Conservation (phyloP, 2,888 invertebrate species). For the Heliconius erato region DNA sequence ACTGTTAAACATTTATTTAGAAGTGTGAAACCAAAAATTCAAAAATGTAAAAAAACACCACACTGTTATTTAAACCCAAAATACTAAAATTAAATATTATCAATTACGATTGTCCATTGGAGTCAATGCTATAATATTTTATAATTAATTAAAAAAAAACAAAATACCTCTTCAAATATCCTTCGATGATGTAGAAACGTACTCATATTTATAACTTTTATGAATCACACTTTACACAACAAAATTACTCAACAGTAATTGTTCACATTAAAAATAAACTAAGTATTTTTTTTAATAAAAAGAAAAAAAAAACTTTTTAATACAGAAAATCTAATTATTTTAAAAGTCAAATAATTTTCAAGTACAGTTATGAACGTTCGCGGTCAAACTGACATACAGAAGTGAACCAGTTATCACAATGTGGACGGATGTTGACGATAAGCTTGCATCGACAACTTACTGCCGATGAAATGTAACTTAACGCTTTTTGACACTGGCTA, state of each 20-base stretch:
- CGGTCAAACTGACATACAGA: constrained; percentile 20
- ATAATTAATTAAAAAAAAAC: neutral
- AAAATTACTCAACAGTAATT: constrained; percentile 15
- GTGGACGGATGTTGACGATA: constrained; percentile 42
- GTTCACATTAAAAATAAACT: neutral
- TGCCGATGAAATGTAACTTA: constrained; percentile 24
- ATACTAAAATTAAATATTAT: no score
- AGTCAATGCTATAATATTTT: no score
- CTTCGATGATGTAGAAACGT: constrained; percentile 63
- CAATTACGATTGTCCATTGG: no score
- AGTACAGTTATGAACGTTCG: neutral
- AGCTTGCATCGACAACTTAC: constrained; percentile 37
- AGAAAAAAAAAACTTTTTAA: neutral
- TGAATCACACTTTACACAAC: constrained; percentile 18
- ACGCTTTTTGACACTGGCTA: neutral
- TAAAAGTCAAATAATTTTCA: neutral
- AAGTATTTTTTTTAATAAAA: neutral
- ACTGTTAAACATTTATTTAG: no score
- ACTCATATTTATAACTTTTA: constrained; percentile 58
- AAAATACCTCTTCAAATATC: constrained; percentile 70
- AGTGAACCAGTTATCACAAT: constrained; percentile 31
- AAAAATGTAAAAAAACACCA: no score
- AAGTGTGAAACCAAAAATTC: no score
- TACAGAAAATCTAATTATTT: neutral
- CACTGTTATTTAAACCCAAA: no score